These are phyloP conservation scores for Calycopis cecrops DNA, from an alignment of 1,140 invertebrate genomes.

Conservation along the genomic window DNA sequence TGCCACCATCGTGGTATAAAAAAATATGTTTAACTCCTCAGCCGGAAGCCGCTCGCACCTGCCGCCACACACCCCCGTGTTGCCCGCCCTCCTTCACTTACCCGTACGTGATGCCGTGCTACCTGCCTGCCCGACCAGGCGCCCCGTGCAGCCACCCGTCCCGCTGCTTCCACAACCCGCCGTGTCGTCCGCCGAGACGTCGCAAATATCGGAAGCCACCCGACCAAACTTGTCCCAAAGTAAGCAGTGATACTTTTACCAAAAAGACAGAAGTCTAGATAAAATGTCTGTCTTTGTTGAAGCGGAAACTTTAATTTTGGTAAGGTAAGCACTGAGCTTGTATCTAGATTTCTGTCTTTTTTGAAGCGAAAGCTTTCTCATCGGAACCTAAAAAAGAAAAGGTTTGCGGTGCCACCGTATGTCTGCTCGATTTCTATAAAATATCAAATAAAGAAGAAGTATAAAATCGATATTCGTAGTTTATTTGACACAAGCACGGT, in stretches of 20 bases:
- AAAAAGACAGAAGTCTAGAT: too few relatives aligned
- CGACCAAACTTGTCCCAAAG: slow-evolving; percentile 38
- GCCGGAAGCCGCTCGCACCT: slow-evolving; percentile 49
- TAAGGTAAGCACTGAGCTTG: not conserved
- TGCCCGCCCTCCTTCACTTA: slow-evolving; percentile 51
- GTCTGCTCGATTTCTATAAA: too few relatives aligned
- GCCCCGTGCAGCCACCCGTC: slow-evolving; percentile 52
- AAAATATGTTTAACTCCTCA: slow-evolving; percentile 19
- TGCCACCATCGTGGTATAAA: too few relatives aligned
- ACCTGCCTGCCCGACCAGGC: slow-evolving; percentile 48
- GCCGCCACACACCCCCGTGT: slow-evolving; percentile 49
- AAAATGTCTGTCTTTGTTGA: too few relatives aligned
- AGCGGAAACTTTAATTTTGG: not conserved
- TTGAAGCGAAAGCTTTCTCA: not conserved
- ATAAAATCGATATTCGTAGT: too few relatives aligned
- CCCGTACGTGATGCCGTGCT: slow-evolving; percentile 61
- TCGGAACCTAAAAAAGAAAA: too few relatives aligned
- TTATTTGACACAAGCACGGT: too few relatives aligned
- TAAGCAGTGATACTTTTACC: too few relatives aligned
- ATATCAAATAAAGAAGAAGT: too few relatives aligned
- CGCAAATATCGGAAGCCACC: slow-evolving; percentile 22
- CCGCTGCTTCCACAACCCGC: slow-evolving; percentile 59
- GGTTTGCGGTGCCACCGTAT: not conserved
- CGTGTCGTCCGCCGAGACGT: slow-evolving; percentile 40
- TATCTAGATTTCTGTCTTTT: not conserved